Conservation (phyloP, 2,888 invertebrate genomes). For the Drosophila koepferae region DNA sequence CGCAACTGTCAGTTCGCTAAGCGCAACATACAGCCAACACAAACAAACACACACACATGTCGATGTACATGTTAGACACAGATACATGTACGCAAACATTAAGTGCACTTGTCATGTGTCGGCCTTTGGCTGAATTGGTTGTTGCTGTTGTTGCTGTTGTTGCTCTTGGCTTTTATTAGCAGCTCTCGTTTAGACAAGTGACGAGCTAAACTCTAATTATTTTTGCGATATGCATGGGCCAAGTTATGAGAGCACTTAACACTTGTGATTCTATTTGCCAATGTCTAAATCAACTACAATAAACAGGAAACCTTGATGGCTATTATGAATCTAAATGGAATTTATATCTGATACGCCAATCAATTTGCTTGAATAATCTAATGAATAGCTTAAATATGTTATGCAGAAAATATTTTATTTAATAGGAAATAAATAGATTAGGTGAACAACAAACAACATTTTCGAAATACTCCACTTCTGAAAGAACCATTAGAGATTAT, state of each 20-base stretch:
- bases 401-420: not conserved
- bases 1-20: slow-evolving; percentile 59
- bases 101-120: slow-evolving; percentile 67
- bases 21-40: slow-evolving; percentile 31
- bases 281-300: not conserved
- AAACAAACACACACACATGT: slow-evolving; percentile 8
- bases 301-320: not conserved
- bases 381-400: not conserved
- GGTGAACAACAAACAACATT: no score
- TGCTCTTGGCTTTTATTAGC: slow-evolving; percentile 38
- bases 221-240: slow-evolving; percentile 4
- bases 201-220: slow-evolving; percentile 45
- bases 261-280: slow-evolving; percentile 3
- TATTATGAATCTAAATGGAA: not conserved
- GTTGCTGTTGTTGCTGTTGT: slow-evolving; percentile 15
- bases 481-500: slow-evolving; percentile 11
- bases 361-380: not conserved
- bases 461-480: no score
- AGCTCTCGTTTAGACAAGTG: slow-evolving; percentile 42
- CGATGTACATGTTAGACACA: slow-evolving; percentile 5
- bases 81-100: slow-evolving; percentile 17
- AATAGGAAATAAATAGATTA: no score
- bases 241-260: slow-evolving; percentile 16
- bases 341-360: not conserved
- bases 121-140: slow-evolving; percentile 26